phyloP scores from a whole-genome alignment of 2,888 invertebrate genomes.

The Rhagonycha lutea region DNA sequence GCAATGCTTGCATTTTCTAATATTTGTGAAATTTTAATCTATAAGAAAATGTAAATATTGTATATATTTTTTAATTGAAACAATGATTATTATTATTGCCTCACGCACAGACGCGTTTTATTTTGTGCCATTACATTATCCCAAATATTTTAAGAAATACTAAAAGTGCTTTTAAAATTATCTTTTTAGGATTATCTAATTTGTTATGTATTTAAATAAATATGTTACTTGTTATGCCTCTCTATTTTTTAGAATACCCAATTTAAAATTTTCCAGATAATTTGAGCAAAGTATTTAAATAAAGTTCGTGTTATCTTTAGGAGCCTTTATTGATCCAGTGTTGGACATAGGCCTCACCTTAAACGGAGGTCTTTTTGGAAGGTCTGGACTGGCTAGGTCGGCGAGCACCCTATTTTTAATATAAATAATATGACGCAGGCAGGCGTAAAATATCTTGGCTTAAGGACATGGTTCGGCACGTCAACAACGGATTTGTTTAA shows the following conservation, averaged over 20 bases:
- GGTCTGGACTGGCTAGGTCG: too few species aligned
- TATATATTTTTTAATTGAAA: background rate
- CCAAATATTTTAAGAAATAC: background rate
- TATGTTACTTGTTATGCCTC: background rate
- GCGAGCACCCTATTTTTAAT: too few species aligned
- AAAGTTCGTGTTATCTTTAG: too few species aligned
- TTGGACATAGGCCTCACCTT: too few species aligned
- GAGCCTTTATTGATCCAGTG: too few species aligned
- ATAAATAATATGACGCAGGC: too few species aligned
- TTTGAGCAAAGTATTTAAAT: background rate
- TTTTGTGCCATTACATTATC: background rate
- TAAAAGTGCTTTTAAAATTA: background rate
- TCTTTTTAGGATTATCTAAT: background rate
- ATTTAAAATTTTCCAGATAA: background rate
- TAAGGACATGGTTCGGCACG: too few species aligned
- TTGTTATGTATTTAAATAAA: background rate
- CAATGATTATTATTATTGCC: background rate
- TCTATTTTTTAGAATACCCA: background rate
- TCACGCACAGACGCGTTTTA: background rate
- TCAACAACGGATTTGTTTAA: too few species aligned
- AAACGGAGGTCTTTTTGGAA: too few species aligned
- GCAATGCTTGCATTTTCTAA: background rate
- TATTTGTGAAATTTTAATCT: background rate
- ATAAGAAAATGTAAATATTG: background rate
- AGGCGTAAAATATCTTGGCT: too few species aligned